Evolutionary conservation across 2,797 vertebrate genomes (phyloP).

Genomic region (Leptodactylus fallax): DNA sequence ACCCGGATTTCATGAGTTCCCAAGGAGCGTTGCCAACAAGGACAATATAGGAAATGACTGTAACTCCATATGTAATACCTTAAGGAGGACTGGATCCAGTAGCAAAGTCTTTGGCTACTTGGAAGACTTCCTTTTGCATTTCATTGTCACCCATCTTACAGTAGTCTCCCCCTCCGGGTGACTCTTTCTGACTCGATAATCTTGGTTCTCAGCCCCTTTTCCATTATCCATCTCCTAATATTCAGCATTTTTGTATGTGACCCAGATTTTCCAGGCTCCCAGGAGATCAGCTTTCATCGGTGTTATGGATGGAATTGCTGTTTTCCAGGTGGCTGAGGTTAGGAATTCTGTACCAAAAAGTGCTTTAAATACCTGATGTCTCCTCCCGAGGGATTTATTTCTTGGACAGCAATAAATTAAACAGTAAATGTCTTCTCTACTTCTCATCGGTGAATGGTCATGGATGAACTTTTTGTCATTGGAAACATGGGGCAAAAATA

Average conservation of each 20-base stretch:
- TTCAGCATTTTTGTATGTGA: not conserved
- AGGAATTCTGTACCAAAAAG: not conserved
- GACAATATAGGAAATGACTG: no score
- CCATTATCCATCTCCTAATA: not conserved
- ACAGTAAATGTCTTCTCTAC: not conserved
- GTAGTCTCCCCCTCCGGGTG: no score
- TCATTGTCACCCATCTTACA: no score
- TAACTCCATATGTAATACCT: no score
- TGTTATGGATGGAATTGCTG: conserved; percentile 13
- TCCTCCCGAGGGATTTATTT: not conserved
- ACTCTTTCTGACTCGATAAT: not conserved
- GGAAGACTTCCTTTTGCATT: no score
- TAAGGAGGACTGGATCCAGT: no score
- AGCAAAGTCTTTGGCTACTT: no score
- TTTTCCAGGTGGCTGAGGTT: conserved; percentile 21
- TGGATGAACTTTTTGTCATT: not conserved
- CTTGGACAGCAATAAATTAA: not conserved
- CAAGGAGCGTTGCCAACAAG: no score
- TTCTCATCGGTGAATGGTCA: not conserved
- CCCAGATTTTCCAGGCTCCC: conserved; percentile 34
- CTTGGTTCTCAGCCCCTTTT: not conserved
- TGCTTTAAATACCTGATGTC: not conserved
- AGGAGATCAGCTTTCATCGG: not conserved
- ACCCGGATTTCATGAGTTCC: no score
- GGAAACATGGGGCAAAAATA: not conserved